These are phyloP conservation scores for Chironomus riparius DNA, from an alignment of 2,888 invertebrate genomes.

Conservation along the genomic window DNA sequence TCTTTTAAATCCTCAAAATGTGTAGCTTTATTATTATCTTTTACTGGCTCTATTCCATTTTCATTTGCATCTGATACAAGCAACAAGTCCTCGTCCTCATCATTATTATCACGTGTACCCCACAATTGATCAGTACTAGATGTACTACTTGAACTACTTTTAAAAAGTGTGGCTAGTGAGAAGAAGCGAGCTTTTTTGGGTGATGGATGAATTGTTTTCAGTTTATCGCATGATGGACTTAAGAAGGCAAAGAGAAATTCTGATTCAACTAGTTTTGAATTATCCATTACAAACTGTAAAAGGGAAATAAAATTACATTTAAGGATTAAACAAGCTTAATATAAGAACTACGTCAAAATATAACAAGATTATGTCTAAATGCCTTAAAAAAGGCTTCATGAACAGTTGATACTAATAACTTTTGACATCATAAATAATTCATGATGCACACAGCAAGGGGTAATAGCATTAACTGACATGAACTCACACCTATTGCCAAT, in stretches of 20 bases:
- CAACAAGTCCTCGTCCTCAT: slow-evolving; percentile 75
- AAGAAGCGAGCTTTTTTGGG: slow-evolving; percentile 67
- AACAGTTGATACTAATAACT: not conserved
- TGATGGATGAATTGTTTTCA: slow-evolving; percentile 66
- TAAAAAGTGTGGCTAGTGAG: slow-evolving; percentile 75
- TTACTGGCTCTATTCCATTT: slow-evolving; percentile 36
- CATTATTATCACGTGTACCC: slow-evolving; percentile 50
- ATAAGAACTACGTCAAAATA: not conserved
- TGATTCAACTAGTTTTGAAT: slow-evolving; percentile 77
- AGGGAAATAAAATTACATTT: not conserved
- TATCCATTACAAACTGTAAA: slow-evolving; percentile 70
- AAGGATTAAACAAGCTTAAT: no score
- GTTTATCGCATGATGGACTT: slow-evolving; percentile 84
- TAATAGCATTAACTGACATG: no score
- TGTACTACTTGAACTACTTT: slow-evolving; percentile 49
- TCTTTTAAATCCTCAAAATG: slow-evolving; percentile 50
- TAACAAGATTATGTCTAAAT: not conserved
- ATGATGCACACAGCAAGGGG: no score
- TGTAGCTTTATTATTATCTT: slow-evolving; percentile 35
- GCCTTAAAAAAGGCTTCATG: not conserved
- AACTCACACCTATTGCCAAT: no score
- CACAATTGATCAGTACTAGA: slow-evolving; percentile 36
- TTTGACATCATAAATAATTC: no score
- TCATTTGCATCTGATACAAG: slow-evolving; percentile 62
- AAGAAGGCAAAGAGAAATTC: slow-evolving; percentile 85